phyloP scores from a whole-genome alignment of 35 echinoderm and acorn worm species.

The Stichopus chloronotus region DNA sequence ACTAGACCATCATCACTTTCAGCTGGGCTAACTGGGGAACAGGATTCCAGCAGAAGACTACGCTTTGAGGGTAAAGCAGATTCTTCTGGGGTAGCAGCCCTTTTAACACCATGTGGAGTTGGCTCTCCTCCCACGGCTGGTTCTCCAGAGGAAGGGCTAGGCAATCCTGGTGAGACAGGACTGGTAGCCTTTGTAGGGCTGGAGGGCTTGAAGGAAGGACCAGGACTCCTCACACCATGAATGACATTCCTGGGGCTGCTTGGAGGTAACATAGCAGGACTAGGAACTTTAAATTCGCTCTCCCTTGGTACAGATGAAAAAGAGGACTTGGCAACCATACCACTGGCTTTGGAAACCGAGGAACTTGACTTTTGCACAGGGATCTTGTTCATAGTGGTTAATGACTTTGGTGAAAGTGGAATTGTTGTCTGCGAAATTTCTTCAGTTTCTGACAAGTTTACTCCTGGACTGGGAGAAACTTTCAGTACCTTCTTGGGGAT shows the following conservation, averaged over 20 bases:
- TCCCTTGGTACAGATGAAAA: constrained; percentile 23
- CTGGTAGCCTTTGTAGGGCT: constrained; percentile 55
- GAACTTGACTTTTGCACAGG: background rate
- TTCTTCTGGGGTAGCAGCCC: constrained; percentile 78
- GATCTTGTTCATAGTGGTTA: background rate
- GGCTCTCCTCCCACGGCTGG: constrained; percentile 48
- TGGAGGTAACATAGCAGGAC: constrained; percentile 78
- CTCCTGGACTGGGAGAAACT: constrained; percentile 6
- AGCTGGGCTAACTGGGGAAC: constrained; percentile 68
- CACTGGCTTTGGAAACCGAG: background rate
- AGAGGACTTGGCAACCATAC: constrained; percentile 10
- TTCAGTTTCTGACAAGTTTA: background rate
- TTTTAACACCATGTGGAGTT: constrained; percentile 55
- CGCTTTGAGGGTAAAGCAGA: constrained; percentile 41
- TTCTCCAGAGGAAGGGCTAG: constrained; percentile 60
- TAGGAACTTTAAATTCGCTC: constrained; percentile 87
- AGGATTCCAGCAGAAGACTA: constrained; percentile 42
- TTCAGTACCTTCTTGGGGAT: constrained; percentile 17
- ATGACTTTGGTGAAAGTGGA: constrained; percentile 11
- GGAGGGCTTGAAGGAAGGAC: constrained; percentile 39
- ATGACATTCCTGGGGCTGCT: constrained; percentile 42
- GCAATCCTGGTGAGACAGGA: constrained; percentile 69
- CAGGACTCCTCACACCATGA: constrained; percentile 37
- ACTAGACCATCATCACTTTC: constrained; percentile 81
- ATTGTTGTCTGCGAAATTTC: background rate